A percentile compares a stretch with the other conserved stretches of the same genome.
These are phyloP conservation scores for rabbit (Oryctolagus cuniculus) DNA, from an alignment of 2,113 vertebrate species.

Conservation along the genomic window mOryCun1.1 NC_091434.1:160788001-160788500, in stretches of 20 bases:
- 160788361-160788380: too few species aligned
- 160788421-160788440: too few species aligned
- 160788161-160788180: background rate
- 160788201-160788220: background rate
- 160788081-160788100: background rate
- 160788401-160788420: too few species aligned
- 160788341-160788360: too few species aligned
- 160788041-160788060: background rate
- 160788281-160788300: too few species aligned
- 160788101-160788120: background rate
- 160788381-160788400: too few species aligned
- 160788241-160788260: background rate
- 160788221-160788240: background rate
- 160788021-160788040: background rate
- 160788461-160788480: too few species aligned
- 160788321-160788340: too few species aligned
- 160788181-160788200: background rate
- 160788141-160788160: background rate
- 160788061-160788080: background rate
- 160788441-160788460: too few species aligned
- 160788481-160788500: too few species aligned
- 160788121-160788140: background rate
- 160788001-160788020: background rate
- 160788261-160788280: too few species aligned
- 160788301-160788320: too few species aligned